Conservation (phyloP, 2,888 invertebrate species). For the Calephelis perditalis region DNA sequence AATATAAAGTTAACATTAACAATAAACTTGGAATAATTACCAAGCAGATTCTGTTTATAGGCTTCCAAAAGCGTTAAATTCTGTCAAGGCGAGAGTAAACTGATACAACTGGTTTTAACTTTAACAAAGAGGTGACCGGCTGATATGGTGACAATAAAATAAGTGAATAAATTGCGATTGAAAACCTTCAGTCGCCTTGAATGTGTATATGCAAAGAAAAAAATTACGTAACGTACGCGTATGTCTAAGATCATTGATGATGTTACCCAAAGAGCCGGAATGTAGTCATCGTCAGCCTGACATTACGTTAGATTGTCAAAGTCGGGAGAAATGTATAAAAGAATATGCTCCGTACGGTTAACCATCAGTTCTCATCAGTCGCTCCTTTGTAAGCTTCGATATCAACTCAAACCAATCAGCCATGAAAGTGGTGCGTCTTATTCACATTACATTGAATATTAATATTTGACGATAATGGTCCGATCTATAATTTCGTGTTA, state of each 20-base stretch:
- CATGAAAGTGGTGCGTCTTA: slow-evolving; percentile 65
- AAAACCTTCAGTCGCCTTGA: slow-evolving; percentile 41
- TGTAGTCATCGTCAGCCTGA: slow-evolving; percentile 59
- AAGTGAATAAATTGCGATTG: slow-evolving; percentile 45
- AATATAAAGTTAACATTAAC: neutral
- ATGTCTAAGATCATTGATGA: slow-evolving; percentile 47
- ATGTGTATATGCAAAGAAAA: slow-evolving; percentile 33
- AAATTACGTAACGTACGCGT: slow-evolving; percentile 30
- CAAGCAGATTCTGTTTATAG: neutral
- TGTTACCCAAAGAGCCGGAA: slow-evolving; percentile 51
- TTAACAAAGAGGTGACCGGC: neutral
- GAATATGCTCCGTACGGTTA: slow-evolving; percentile 46
- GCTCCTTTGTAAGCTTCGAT: slow-evolving; percentile 52
- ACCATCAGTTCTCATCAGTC: slow-evolving; percentile 70
- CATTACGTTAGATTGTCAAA: slow-evolving; percentile 56
- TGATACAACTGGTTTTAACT: neutral
- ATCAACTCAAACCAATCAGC: slow-evolving; percentile 47
- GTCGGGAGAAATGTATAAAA: slow-evolving; percentile 67
- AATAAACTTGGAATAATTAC: neutral
- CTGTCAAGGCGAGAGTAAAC: neutral
- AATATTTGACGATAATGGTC: neutral
- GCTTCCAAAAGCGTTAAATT: neutral
- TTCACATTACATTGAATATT: neutral
- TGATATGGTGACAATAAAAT: slow-evolving; percentile 45
- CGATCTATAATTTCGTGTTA: slow-evolving; percentile 14